A percentile compares a stretch with the other conserved stretches of the same genome.
phyloP scores from a whole-genome alignment of 2,888 invertebrate genomes.

The Trissoscelio sp. region DNA sequence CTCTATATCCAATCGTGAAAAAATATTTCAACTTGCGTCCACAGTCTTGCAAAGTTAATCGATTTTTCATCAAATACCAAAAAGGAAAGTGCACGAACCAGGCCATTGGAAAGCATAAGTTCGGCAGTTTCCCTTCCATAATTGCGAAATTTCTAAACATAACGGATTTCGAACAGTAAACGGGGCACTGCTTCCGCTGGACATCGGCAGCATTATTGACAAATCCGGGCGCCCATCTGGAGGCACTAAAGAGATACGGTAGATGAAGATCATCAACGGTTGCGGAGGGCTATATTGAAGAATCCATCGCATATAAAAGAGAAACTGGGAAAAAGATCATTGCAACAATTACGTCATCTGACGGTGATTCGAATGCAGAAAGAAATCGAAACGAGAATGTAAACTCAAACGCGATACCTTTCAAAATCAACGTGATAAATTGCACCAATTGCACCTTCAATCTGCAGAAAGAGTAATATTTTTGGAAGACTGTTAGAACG shows the following conservation, averaged over 20 bases:
- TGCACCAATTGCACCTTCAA: slow-evolving; percentile 21
- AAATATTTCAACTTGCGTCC: slow-evolving; percentile 23
- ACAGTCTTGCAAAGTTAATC: slow-evolving; percentile 3
- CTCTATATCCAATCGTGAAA: slow-evolving; percentile 6
- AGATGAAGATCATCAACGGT: slow-evolving; percentile 16
- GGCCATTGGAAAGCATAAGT: slow-evolving; percentile 20
- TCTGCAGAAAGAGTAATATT: slow-evolving; percentile 3
- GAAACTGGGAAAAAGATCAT: slow-evolving; percentile 18
- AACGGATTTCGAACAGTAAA: neutral
- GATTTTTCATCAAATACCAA: slow-evolving; percentile 20
- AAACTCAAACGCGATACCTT: neutral
- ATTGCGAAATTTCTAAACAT: slow-evolving; percentile 27
- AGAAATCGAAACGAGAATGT: neutral
- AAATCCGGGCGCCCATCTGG: slow-evolving; percentile 27
- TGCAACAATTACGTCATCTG: slow-evolving; percentile 15
- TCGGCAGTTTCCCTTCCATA: slow-evolving; percentile 16
- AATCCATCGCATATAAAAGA: slow-evolving; percentile 15
- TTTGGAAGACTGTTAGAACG: slow-evolving; percentile 13
- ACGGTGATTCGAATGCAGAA: neutral
- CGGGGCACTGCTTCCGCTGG: slow-evolving; percentile 15
- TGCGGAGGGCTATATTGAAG: slow-evolving; percentile 27
- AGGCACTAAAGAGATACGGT: slow-evolving; percentile 15
- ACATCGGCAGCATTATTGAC: slow-evolving; percentile 16
- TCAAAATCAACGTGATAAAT: slow-evolving; percentile 11
- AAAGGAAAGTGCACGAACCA: slow-evolving; percentile 26